A percentile compares a stretch with the other conserved stretches of the same genome.
Evolutionary conservation across 2,888 invertebrate species (phyloP).

Genomic region (Callinectes sapidus): DNA sequence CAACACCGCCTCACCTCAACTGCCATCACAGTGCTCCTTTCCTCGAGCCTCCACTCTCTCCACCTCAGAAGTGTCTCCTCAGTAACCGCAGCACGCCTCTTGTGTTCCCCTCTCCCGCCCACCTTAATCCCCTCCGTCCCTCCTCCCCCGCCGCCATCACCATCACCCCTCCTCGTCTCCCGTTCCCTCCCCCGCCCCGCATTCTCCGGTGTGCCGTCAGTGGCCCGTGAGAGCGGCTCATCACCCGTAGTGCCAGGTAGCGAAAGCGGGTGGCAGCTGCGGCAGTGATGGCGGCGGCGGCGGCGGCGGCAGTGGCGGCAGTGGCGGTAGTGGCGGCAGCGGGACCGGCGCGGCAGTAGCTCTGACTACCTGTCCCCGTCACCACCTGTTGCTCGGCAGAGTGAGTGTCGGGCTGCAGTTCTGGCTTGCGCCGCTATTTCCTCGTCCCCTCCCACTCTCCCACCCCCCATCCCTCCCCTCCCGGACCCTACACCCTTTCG

Average conservation of each 20-base stretch:
- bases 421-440: conserved; percentile 17
- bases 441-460: background rate
- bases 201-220: conserved; percentile 27
- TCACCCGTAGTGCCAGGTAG: conserved; percentile 53
- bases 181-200: background rate
- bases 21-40: conserved; percentile 23
- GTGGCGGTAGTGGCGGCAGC: background rate
- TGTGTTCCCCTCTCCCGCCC: conserved; percentile 9
- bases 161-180: background rate
- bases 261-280: conserved; percentile 44
- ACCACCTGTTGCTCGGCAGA: conserved; percentile 49
- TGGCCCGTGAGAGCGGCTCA: conserved; percentile 58
- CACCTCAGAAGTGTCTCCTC: conserved; percentile 39
- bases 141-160: conserved; percentile 24
- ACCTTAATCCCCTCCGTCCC: conserved; percentile 36
- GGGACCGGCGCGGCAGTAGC: conserved; percentile 21
- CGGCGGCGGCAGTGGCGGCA: background rate
- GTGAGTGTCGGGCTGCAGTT: conserved; percentile 43
- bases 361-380: conserved; percentile 39
- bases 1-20: conserved; percentile 20
- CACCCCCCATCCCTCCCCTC: background rate
- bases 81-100: conserved; percentile 44
- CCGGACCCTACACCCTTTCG: background rate
- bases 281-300: conserved; percentile 35
- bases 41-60: conserved; percentile 30